These are phyloP conservation scores for Cheilosia variabilis DNA, from an alignment of 2,888 invertebrate species.

Conservation along the genomic window DNA sequence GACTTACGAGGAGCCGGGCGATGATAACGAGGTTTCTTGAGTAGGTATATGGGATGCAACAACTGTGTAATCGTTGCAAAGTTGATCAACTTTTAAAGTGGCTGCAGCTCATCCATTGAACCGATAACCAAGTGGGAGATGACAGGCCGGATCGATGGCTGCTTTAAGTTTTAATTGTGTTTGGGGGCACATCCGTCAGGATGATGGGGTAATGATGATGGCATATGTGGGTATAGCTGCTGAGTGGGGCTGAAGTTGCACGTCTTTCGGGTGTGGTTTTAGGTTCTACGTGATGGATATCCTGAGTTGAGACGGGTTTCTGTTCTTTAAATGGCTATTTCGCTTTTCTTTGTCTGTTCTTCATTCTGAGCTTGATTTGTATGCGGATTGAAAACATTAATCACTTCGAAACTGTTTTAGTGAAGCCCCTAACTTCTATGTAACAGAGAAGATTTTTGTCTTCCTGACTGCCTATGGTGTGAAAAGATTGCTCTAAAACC, in stretches of 20 bases:
- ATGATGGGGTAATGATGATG: slow-evolving; percentile 57
- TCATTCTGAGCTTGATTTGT: no score
- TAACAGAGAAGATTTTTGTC: no score
- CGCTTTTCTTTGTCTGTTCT: no score
- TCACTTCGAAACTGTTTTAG: no score
- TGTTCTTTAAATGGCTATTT: no score
- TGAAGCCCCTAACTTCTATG: no score
- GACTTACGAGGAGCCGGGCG: slow-evolving; percentile 27
- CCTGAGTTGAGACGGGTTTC: no score
- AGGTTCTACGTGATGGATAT: no score
- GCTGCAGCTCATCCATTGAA: slow-evolving; percentile 48
- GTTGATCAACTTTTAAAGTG: slow-evolving; percentile 74
- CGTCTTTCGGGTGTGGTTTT: no score
- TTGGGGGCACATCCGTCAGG: slow-evolving; percentile 11
- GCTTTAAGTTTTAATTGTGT: slow-evolving; percentile 74
- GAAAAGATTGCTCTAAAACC: no score
- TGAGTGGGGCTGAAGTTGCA: not conserved
- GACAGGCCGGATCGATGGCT: slow-evolving; percentile 59
- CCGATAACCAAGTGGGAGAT: slow-evolving; percentile 63
- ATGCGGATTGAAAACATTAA: no score
- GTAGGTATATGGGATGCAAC: slow-evolving; percentile 50
- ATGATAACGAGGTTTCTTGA: slow-evolving; percentile 60
- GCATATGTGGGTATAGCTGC: slow-evolving; percentile 11
- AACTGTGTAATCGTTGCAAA: slow-evolving; percentile 68
- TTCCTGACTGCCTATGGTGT: no score